Percentiles rank a stretch among this genome's conserved stretches.
Conservation (phyloP, 1,140 invertebrate genomes). For the Aphelenchoides fujianensis region DNA sequence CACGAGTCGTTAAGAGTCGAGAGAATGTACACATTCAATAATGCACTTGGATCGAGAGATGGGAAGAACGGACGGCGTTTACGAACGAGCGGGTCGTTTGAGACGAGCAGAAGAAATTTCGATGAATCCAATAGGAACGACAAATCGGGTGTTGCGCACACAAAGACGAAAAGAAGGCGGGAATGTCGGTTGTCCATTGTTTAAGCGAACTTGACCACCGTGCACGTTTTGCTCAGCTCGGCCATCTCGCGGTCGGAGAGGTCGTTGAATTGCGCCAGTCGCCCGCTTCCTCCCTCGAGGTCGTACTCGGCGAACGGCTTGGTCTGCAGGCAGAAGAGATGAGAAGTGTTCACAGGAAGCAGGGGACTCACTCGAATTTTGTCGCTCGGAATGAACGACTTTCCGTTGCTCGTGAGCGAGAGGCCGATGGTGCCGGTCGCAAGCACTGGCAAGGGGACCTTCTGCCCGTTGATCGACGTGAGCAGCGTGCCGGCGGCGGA, state of each 20-base stretch:
- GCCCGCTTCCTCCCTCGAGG: slow-evolving; percentile 38
- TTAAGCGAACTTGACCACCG: slow-evolving; percentile 10
- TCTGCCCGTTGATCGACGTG: slow-evolving; percentile 36
- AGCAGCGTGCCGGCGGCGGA: slow-evolving; percentile 49
- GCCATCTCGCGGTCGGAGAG: slow-evolving; percentile 17
- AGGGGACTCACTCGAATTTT: slow-evolving; percentile 30
- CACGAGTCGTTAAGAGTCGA: too few relatives aligned
- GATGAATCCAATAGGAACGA: too few relatives aligned
- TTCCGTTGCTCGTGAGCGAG: slow-evolving; percentile 2
- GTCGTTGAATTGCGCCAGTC: slow-evolving; percentile 33
- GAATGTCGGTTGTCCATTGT: too few relatives aligned
- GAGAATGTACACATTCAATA: too few relatives aligned
- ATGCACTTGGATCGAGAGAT: too few relatives aligned
- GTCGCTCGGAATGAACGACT: slow-evolving; percentile 12
- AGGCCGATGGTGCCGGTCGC: slow-evolving; percentile 39
- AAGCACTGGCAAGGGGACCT: slow-evolving; percentile 42
- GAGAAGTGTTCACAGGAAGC: slow-evolving; percentile 33
- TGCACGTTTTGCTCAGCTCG: slow-evolving; percentile 7
- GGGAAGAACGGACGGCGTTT: too few relatives aligned
- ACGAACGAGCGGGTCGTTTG: too few relatives aligned
- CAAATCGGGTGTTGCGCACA: too few relatives aligned
- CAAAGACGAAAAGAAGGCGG: too few relatives aligned
- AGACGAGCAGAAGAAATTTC: too few relatives aligned
- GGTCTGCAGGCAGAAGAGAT: slow-evolving; percentile 17
- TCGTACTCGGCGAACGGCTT: slow-evolving; percentile 41